Percentiles rank a stretch among this genome's conserved stretches.
Conservation (phyloP, 1,140 invertebrate species). For the Globodera ellingtonae region DNA sequence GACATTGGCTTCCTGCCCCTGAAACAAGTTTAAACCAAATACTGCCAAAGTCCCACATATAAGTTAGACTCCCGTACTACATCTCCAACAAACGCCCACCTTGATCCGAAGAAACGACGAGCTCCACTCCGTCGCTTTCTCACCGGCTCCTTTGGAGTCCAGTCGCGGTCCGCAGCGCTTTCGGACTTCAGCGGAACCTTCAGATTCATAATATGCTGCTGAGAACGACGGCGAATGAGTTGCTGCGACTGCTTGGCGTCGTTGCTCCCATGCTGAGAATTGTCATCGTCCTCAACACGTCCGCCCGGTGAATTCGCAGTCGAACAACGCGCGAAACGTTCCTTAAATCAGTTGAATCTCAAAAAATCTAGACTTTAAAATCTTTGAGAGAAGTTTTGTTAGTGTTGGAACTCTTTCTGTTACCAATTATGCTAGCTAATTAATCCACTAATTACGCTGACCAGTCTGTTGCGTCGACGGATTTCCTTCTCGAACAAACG, state of each 20-base stretch:
- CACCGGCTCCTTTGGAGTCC: conserved; percentile 24
- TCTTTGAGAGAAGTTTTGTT: too few species aligned
- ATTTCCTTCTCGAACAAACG: conserved; percentile 53
- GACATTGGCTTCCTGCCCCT: conserved; percentile 46
- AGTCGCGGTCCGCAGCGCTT: conserved; percentile 8
- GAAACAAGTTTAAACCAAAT: conserved; percentile 10
- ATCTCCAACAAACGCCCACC: neutral
- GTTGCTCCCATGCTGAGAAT: conserved; percentile 11
- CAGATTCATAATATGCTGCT: conserved; percentile 2
- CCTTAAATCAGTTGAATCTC: neutral
- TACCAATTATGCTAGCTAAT: neutral
- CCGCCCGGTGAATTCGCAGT: neutral
- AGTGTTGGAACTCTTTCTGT: neutral
- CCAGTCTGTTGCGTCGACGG: conserved; percentile 30
- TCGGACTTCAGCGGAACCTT: conserved; percentile 1
- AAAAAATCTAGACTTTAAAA: too few species aligned
- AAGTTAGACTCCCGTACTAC: neutral
- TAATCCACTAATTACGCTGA: neutral
- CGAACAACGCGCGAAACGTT: neutral
- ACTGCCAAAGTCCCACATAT: neutral
- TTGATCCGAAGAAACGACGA: conserved; percentile 21
- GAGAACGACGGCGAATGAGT: conserved; percentile 3
- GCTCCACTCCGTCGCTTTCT: conserved; percentile 1
- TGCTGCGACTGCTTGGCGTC: conserved; percentile 1
- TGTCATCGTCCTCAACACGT: conserved; percentile 12